Evolutionary conservation across 2,113 vertebrate species (phyloP).

Genomic region (Eulacestoma nigropectus): DNA sequence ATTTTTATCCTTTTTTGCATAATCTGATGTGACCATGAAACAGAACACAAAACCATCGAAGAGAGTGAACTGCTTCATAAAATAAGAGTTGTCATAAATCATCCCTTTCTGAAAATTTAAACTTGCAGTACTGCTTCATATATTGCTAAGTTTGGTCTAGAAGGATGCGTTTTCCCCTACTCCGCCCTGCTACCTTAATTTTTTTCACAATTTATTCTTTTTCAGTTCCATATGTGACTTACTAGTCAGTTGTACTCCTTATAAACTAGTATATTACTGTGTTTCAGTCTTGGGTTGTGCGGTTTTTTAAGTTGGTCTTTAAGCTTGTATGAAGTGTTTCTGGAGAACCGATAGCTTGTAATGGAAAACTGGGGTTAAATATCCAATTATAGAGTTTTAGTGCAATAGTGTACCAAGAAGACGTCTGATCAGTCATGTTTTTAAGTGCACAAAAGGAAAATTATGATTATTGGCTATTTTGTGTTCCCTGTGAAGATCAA

Average conservation of each 20-base stretch:
- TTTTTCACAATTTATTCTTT: not conserved
- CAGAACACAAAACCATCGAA: not conserved
- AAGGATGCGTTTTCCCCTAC: not conserved
- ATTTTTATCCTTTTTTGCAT: conserved; percentile 15
- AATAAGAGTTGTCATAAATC: not conserved
- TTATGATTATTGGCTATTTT: not conserved
- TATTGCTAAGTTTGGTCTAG: not conserved
- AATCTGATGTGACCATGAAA: not conserved
- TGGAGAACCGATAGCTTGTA: not conserved
- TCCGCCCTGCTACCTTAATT: not conserved
- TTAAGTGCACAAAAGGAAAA: not conserved
- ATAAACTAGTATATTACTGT: not conserved
- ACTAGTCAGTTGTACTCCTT: not conserved
- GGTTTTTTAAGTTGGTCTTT: not conserved
- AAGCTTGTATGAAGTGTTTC: not conserved
- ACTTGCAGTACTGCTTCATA: not conserved
- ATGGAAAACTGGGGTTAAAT: not conserved
- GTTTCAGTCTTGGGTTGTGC: not conserved
- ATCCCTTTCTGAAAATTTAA: not conserved
- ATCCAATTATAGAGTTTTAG: not conserved
- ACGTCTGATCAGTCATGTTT: not conserved
- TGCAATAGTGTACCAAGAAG: not conserved
- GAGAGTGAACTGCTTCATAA: not conserved
- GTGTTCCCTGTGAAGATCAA: not conserved
- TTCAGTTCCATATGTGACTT: not conserved